These are phyloP conservation scores for Drosophila sechellia DNA, from an alignment of 1,140 invertebrate genomes.

Conservation along the genomic window DNA sequence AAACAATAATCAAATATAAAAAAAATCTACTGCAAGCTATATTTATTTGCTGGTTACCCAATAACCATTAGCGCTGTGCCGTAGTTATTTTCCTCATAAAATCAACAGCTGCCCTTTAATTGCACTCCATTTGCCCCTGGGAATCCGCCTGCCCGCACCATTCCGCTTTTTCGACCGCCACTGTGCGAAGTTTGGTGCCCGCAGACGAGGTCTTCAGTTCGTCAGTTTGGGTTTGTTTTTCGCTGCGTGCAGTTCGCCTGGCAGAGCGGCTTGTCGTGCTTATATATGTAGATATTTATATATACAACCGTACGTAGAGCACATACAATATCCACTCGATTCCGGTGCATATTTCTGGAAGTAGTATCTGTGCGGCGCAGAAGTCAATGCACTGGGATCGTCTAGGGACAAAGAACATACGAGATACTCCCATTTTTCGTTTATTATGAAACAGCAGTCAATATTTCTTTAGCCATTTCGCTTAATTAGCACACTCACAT, in stretches of 20 bases:
- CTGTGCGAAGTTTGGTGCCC: slow-evolving; percentile 38
- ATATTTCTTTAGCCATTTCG: slow-evolving; percentile 34
- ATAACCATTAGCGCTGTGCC: slow-evolving; percentile 7
- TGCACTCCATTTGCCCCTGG: slow-evolving; percentile 6
- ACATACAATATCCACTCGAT: slow-evolving; percentile 30
- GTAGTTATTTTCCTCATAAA: slow-evolving; percentile 11
- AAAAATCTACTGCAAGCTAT: no score
- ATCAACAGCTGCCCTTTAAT: slow-evolving; percentile 30
- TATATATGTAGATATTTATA: slow-evolving; percentile 16
- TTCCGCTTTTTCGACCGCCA: slow-evolving; percentile 29
- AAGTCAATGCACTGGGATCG: slow-evolving; percentile 57
- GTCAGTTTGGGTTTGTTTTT: slow-evolving; percentile 71
- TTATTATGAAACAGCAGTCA: slow-evolving; percentile 44
- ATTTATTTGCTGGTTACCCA: neutral
- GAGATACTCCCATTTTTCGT: slow-evolving; percentile 22
- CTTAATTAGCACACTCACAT: slow-evolving; percentile 67
- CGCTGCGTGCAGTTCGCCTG: slow-evolving; percentile 64
- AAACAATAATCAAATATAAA: no score
- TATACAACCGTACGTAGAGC: slow-evolving; percentile 21
- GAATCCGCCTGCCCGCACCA: neutral
- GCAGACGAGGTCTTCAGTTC: slow-evolving; percentile 5
- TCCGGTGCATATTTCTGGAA: slow-evolving; percentile 43
- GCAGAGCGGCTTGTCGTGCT: slow-evolving; percentile 37
- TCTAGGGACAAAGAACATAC: neutral
- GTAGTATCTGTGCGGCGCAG: slow-evolving; percentile 18